Evolutionary conservation across 2,797 vertebrate genomes (phyloP).

Genomic region (Chelon auratus): DNA sequence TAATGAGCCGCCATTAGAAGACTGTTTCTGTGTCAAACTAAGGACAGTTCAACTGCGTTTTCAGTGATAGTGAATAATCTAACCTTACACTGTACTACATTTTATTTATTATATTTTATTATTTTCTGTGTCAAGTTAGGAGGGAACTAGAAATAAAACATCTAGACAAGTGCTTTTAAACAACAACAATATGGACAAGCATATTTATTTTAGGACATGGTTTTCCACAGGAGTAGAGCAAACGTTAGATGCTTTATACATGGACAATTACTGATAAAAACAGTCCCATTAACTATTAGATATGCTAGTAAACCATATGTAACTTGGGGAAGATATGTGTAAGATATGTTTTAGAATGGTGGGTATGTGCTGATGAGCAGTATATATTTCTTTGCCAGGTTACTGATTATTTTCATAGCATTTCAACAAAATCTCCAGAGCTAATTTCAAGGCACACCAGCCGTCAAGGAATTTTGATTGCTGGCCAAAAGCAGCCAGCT

Average conservation of each 20-base stretch:
- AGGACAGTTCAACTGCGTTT: too few relatives aligned
- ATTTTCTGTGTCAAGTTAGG: slow-evolving; percentile 18
- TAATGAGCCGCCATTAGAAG: too few relatives aligned
- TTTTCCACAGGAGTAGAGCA: background rate
- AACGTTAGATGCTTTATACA: slow-evolving; percentile 8
- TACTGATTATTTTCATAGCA: slow-evolving; percentile 60
- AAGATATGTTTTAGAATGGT: background rate
- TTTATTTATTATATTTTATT: too few relatives aligned
- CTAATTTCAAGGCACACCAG: slow-evolving; percentile 45
- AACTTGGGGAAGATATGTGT: slow-evolving; percentile 5
- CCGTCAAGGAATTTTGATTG: slow-evolving; percentile 55
- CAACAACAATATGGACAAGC: background rate
- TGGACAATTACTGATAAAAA: slow-evolving; percentile 13
- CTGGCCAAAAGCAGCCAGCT: slow-evolving; percentile 39
- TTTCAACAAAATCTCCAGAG: slow-evolving; percentile 48
- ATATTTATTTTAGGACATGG: slow-evolving; percentile 7
- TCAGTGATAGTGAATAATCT: background rate
- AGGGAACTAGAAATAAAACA: slow-evolving; percentile 19
- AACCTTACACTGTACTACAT: too few relatives aligned
- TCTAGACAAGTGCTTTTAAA: slow-evolving; percentile 5
- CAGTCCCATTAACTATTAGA: slow-evolving; percentile 3
- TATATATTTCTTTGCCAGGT: slow-evolving; percentile 41
- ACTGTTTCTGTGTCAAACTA: too few relatives aligned
- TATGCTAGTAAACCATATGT: background rate
- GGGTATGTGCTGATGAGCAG: slow-evolving; percentile 27